Conservation (phyloP, 2,888 invertebrate species). For the Flabesymbios commensalis region DNA sequence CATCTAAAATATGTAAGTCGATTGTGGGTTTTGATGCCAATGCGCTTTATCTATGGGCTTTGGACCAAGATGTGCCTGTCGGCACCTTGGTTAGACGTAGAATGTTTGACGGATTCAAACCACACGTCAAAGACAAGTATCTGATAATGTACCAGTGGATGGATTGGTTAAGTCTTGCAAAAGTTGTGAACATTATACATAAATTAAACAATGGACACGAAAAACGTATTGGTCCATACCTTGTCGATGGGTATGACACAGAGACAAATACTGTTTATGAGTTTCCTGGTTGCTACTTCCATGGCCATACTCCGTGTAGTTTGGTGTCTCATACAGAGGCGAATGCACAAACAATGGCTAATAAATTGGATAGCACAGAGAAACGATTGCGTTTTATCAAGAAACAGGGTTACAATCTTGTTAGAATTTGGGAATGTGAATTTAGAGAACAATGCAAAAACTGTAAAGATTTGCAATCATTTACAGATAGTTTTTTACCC, state of each 20-base stretch:
- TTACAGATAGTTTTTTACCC: too few species aligned
- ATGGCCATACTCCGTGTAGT: slow-evolving; percentile 13
- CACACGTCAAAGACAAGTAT: neutral
- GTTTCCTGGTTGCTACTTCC: slow-evolving; percentile 30
- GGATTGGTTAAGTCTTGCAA: neutral
- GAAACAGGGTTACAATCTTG: slow-evolving; percentile 10
- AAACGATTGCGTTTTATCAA: neutral
- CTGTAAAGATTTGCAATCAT: too few species aligned
- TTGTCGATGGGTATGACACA: neutral
- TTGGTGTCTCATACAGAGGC: neutral
- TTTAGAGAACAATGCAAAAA: too few species aligned
- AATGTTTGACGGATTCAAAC: neutral
- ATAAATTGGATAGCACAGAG: too few species aligned
- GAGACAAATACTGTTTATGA: slow-evolving; percentile 7
- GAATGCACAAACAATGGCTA: neutral
- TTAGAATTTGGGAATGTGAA: slow-evolving; percentile 22
- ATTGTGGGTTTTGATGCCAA: neutral
- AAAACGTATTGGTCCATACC: neutral
- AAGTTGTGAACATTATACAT: neutral
- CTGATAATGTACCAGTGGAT: neutral
- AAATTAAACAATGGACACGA: neutral
- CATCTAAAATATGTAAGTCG: neutral
- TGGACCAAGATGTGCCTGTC: neutral
- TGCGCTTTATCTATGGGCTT: neutral
- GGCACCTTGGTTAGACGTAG: neutral